A percentile compares a stretch with the other conserved stretches of the same genome.
Conservation (phyloP, 2,797 vertebrate species). For the Lateolabrax maculatus region DNA sequence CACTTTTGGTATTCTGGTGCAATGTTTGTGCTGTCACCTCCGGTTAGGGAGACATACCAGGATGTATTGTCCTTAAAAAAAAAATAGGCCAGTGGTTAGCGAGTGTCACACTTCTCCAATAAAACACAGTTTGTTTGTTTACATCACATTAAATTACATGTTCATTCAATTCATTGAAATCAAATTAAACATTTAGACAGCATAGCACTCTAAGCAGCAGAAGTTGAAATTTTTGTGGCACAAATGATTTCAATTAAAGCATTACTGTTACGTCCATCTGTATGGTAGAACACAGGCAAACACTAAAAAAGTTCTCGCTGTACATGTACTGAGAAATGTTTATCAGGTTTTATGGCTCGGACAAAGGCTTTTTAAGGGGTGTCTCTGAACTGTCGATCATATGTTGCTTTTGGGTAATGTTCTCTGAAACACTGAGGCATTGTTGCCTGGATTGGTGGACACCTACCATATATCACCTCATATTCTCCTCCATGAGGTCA, state of each 20-base stretch:
- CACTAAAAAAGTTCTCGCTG: neutral
- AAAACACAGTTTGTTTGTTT: neutral
- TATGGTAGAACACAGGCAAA: neutral
- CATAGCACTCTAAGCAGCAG: neutral
- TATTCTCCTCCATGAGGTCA: no score
- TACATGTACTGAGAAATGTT: neutral
- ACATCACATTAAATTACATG: neutral
- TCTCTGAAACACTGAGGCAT: no score
- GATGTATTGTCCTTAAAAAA: conserved; percentile 11
- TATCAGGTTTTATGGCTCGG: neutral
- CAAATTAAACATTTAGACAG: neutral
- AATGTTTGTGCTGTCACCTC: conserved; percentile 48
- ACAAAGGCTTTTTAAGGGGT: neutral
- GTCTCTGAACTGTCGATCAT: no score
- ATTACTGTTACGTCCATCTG: neutral
- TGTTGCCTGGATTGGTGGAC: no score
- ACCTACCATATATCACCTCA: no score
- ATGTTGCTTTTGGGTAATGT: no score
- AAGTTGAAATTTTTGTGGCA: neutral
- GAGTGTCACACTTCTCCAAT: neutral
- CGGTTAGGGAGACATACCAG: conserved; percentile 9
- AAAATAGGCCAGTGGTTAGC: conserved; percentile 14
- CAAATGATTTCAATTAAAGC: neutral
- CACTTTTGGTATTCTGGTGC: conserved; percentile 13
- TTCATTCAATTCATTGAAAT: conserved; percentile 4